phyloP scores from a whole-genome alignment of 2,113 vertebrate genomes.

The Anhinga rufa region DNA sequence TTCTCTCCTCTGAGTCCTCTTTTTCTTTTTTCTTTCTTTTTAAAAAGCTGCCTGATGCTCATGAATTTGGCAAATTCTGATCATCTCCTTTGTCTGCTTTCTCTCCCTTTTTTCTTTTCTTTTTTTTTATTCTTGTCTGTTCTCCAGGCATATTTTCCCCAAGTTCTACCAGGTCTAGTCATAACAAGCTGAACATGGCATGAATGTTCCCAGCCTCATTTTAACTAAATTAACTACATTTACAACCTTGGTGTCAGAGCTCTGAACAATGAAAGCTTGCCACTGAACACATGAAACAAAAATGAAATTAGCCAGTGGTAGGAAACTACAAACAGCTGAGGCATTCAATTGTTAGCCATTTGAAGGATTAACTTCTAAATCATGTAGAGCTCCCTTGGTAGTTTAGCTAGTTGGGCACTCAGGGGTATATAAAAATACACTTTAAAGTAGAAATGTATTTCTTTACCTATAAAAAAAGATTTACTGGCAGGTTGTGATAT shows the following conservation, averaged over 20 bases:
- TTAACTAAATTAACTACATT: slow-evolving; percentile 75
- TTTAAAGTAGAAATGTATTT: slow-evolving; percentile 78
- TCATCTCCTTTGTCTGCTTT: background rate
- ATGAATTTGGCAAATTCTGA: background rate
- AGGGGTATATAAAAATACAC: slow-evolving; percentile 77
- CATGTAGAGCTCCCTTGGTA: slow-evolving; percentile 76
- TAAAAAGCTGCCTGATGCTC: background rate
- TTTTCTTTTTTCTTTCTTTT: background rate
- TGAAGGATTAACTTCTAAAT: slow-evolving; percentile 86
- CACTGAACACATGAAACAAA: slow-evolving; percentile 74
- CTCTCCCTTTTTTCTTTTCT: background rate
- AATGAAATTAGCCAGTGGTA: slow-evolving; percentile 78
- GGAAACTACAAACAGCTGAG: slow-evolving; percentile 78
- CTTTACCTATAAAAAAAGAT: slow-evolving; percentile 77
- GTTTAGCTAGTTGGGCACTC: slow-evolving; percentile 78
- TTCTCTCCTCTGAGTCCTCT: background rate
- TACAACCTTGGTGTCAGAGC: slow-evolving; percentile 65
- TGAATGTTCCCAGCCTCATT: slow-evolving; percentile 62
- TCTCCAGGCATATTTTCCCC: background rate
- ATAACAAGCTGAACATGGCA: slow-evolving; percentile 7
- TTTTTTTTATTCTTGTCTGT: background rate
- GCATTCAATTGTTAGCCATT: slow-evolving; percentile 77
- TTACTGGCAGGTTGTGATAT: slow-evolving; percentile 74
- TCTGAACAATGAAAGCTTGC: slow-evolving; percentile 70
- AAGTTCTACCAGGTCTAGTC: slow-evolving; percentile 22